Percentiles rank a stretch among this genome's conserved stretches.
Conservation (phyloP, 1,140 invertebrate species). For the Ephestia elutella region DNA sequence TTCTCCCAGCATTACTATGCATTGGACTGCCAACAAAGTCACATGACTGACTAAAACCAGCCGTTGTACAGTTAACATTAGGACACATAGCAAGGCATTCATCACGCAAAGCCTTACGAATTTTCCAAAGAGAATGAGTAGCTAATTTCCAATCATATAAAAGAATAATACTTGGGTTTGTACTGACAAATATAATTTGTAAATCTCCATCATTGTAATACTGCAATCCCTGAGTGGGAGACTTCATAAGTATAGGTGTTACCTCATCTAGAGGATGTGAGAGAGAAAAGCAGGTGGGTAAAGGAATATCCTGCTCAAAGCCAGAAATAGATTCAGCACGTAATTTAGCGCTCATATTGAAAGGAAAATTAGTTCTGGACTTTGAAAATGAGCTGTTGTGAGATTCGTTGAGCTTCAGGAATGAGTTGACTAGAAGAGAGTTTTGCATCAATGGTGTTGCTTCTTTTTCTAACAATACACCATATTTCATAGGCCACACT, state of each 20-base stretch:
- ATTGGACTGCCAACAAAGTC: slow-evolving; percentile 55
- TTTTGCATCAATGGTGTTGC: slow-evolving; percentile 54
- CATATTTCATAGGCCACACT: slow-evolving; percentile 86
- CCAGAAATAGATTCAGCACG: slow-evolving; percentile 53
- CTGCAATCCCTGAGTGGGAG: slow-evolving; percentile 72
- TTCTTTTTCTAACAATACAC: slow-evolving; percentile 84
- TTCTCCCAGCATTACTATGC: slow-evolving; percentile 43
- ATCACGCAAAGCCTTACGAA: slow-evolving; percentile 83
- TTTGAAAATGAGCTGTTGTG: slow-evolving; percentile 51
- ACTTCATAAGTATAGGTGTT: slow-evolving; percentile 85
- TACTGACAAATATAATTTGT: slow-evolving; percentile 73
- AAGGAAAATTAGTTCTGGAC: slow-evolving; percentile 38
- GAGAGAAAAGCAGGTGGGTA: slow-evolving; percentile 87
- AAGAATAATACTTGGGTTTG: slow-evolving; percentile 76
- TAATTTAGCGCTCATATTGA: slow-evolving; percentile 58
- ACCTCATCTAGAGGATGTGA: slow-evolving; percentile 93
- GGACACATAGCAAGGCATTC: slow-evolving; percentile 79
- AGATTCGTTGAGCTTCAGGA: slow-evolving; percentile 54
- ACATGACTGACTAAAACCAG: slow-evolving; percentile 71
- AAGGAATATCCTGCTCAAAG: slow-evolving; percentile 54
- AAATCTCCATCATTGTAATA: slow-evolving; percentile 71
- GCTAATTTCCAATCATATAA: slow-evolving; percentile 85
- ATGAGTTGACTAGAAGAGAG: slow-evolving; percentile 50
- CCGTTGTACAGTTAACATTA: slow-evolving; percentile 66
- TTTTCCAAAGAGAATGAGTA: slow-evolving; percentile 87